Evolutionary conservation across 2,113 vertebrate species (phyloP), one percentile per base, ranked within the genome.

Genomic region (Phrynocephalus versicolor): DNA sequence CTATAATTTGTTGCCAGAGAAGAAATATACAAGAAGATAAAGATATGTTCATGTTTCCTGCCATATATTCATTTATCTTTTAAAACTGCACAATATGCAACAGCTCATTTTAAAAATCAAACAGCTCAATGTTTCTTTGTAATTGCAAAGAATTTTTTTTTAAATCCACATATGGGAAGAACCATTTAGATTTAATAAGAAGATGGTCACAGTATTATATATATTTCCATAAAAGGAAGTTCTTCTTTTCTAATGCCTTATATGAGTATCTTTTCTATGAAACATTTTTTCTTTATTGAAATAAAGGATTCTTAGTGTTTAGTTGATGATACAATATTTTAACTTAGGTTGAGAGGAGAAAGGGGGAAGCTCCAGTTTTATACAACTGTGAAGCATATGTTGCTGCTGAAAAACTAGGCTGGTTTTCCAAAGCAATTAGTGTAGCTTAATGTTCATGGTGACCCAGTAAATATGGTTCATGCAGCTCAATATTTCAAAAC

Each of bases 341-440:
- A 78, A 91, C 86, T 37, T 83, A 84, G 67, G 72, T 57, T 65
- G 51, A 27, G 55, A 83, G 82, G 27, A 51, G 45, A 6, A 10
- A 51, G 45, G 55, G 30, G 2, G 78, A 72, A 69, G 80, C 85
- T 83, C 87, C 76, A 84, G 89, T 87, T 93, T 84, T 64, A 86
- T 84, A 87, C 83, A 79, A 58, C 82, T 90, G 75, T 45, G 73
- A 83, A 91, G 76, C 89, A 92, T 83, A 88, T 82, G 89, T 83
- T 67, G 67, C 80, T 82, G 87, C 84, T 30, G 82, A 69, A 18
- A 85, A 89, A 88, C 84, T 70, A 92, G 35, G 64, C 39, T 79
- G 9, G 1, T 60, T 85, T 92, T 94, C 93, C 88, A 90, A 92
- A 92, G 89, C 91, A 95, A 94, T 95, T 95, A 94, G 92, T 87